Base-by-base conservation (phyloP, 2,113 vertebrate species). In the Charadrius vociferus region DNA sequence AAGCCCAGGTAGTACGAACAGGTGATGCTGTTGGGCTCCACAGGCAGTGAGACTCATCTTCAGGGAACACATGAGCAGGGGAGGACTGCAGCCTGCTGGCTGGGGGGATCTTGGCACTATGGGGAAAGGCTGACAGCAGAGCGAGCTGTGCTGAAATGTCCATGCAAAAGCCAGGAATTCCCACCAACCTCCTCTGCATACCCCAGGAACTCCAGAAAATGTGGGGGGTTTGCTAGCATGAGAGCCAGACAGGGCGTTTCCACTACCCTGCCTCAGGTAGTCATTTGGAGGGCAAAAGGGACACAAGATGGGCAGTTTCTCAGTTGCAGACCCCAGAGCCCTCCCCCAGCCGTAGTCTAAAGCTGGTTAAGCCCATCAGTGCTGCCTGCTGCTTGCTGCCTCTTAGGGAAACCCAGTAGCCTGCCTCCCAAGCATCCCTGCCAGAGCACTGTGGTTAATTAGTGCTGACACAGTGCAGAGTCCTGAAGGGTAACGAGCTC, bases 391-490 rank as follows among this genome's bases (percentile, higher is more conserved):
- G 49, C 49, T 24, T 32, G n/a, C 49, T 75, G 86, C 65, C 39
- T 53, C 13, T 39, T 55, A 29, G 45, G 70, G 72, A 75, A 84
- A 23, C 39, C 23, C 61, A 74, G 50, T 20, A 22, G 68, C 43
- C 79, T 63, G 58, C 47, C 27, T 86, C 52, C 68, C 30, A 7
- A 68, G 62, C 45, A 37, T 23, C 56, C 66, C 78, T 80, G 77
- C 77, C 85, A 82, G 83, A 65, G 34, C 2, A 1, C 62, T 45
- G 55, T 34, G 49, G 78, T 82, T 94, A 85, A 83, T 90, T 82
- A 91, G 81, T 66, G 81, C 86, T 95, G 94, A 73, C 91, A 90
- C 58, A 95, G 67, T 18, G 87, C 86, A 80, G 73, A 95, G 84
- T 73, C 58, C 75, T 47, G 58, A 79, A 58, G 81, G 55, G 77